phyloP scores from a whole-genome alignment of 2,113 vertebrate species.

The Pelecanus crispus region DNA sequence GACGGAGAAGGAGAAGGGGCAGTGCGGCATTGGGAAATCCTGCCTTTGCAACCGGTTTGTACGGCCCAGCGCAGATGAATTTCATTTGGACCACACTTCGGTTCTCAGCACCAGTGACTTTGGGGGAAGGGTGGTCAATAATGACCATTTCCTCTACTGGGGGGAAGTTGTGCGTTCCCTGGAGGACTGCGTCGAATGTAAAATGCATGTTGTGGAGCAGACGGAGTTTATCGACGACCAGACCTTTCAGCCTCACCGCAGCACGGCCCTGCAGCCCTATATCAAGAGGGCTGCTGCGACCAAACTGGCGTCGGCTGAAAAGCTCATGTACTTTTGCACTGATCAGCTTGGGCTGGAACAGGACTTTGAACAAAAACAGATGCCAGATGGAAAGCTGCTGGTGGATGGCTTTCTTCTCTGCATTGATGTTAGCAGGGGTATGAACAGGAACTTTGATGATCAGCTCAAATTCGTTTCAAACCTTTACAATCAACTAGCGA shows the following conservation, averaged over 20 bases:
- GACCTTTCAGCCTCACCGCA: constrained; percentile 95
- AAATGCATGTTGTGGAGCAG: constrained; percentile 94
- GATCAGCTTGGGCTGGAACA: constrained; percentile 97
- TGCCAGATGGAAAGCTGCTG: constrained; percentile 94
- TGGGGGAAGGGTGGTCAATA: constrained; percentile 95
- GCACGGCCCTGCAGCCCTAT: constrained; percentile 95
- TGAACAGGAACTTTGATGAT: constrained; percentile 97
- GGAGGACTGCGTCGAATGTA: constrained; percentile 90
- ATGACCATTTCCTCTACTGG: constrained; percentile 98
- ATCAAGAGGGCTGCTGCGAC: constrained; percentile 92
- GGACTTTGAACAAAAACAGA: constrained; percentile 99
- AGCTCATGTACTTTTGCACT: constrained; percentile 99
- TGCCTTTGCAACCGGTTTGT: constrained; percentile 97
- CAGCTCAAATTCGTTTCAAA: constrained; percentile 95
- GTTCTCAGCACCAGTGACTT: constrained; percentile 99
- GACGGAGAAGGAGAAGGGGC: constrained; percentile 97
- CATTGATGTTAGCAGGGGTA: constrained; percentile 92
- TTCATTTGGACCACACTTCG: constrained; percentile 94
- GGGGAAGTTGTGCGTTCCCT: constrained; percentile 84
- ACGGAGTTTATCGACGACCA: constrained; percentile 98
- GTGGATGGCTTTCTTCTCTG: constrained; percentile 93
- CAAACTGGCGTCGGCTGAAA: constrained; percentile 95
- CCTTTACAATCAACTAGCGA: constrained; percentile 92
- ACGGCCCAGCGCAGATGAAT: constrained; percentile 91
- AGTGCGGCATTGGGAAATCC: constrained; percentile 94